Conservation (phyloP, 2,797 vertebrate genomes). For the Pteropus rufus region DNA sequence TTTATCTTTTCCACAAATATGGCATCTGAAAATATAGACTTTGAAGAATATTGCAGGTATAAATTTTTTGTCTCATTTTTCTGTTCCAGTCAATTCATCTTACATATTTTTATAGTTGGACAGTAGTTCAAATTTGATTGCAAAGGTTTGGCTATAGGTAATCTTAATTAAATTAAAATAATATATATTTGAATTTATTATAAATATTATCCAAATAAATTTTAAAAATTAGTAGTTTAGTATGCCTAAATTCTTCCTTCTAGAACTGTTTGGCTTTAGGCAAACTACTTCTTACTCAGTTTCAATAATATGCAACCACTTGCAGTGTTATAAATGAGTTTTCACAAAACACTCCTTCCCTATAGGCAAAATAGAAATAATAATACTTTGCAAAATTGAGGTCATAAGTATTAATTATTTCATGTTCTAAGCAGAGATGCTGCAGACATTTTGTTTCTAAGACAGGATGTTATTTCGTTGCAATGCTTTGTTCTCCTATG, state of each 20-base stretch:
- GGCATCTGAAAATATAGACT: neutral
- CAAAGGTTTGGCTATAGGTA: neutral
- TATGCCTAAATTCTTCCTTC: neutral
- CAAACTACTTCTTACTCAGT: slow-evolving; percentile 3
- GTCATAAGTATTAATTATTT: slow-evolving; percentile 64
- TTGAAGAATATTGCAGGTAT: neutral
- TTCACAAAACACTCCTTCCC: slow-evolving; percentile 24
- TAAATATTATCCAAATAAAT: slow-evolving; percentile 40
- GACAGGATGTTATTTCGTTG: neutral
- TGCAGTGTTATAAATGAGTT: slow-evolving; percentile 16
- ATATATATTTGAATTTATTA: slow-evolving; percentile 5
- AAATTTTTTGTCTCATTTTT: neutral
- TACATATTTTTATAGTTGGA: neutral
- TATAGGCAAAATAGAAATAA: slow-evolving; percentile 55
- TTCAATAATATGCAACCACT: neutral
- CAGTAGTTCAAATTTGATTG: neutral
- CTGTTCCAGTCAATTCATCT: neutral
- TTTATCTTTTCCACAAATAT: neutral
- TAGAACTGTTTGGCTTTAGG: slow-evolving; percentile 16
- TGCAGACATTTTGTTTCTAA: neutral
- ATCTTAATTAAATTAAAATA: neutral
- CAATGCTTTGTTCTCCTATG: slow-evolving; percentile 36
- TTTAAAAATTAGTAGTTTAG: neutral
- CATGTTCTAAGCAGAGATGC: slow-evolving; percentile 1
- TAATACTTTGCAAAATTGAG: slow-evolving; percentile 48